Conservation (phyloP, 1,140 invertebrate genomes). For the Tachypleus tridentatus region DNA sequence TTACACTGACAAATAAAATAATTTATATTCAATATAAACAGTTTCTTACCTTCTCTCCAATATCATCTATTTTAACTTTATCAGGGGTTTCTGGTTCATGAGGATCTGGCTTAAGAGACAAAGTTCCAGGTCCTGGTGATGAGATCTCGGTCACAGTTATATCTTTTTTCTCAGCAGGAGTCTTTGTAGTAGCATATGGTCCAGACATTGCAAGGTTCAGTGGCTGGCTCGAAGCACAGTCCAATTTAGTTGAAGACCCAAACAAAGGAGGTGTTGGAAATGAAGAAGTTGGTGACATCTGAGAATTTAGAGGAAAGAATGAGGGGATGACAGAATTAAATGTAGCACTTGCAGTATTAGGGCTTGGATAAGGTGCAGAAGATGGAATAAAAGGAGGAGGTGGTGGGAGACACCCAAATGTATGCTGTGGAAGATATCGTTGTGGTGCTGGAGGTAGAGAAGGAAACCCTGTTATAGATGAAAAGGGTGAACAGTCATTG, state of each 20-base stretch:
- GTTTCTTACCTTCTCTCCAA: neutral
- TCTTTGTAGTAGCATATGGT: neutral
- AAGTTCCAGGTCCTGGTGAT: too few species aligned
- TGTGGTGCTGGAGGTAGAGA: constrained; percentile 8
- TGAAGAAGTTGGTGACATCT: constrained; percentile 10
- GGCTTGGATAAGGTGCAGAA: too few species aligned
- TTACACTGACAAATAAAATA: too few species aligned
- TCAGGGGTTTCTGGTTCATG: neutral
- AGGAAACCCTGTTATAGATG: constrained; percentile 4
- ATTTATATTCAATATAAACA: neutral
- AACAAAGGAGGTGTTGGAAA: constrained; percentile 20
- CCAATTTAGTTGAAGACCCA: constrained; percentile 9
- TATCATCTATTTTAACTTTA: neutral
- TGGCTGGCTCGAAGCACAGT: constrained; percentile 9
- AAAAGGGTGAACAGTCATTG: constrained; percentile 12
- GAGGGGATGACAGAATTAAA: neutral
- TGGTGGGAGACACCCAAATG: constrained; percentile 8
- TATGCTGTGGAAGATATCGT: neutral
- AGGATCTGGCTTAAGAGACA: too few species aligned
- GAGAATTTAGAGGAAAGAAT: neutral
- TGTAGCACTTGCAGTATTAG: too few species aligned
- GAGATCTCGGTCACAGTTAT: neutral
- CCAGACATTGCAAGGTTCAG: constrained; percentile 17
- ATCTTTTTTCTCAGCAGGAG: neutral
- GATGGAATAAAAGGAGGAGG: constrained; percentile 13